Percentiles rank a stretch among this genome's conserved stretches.
phyloP scores from a whole-genome alignment of 2,888 invertebrate species.

The Tolmerus cingulatus region DNA sequence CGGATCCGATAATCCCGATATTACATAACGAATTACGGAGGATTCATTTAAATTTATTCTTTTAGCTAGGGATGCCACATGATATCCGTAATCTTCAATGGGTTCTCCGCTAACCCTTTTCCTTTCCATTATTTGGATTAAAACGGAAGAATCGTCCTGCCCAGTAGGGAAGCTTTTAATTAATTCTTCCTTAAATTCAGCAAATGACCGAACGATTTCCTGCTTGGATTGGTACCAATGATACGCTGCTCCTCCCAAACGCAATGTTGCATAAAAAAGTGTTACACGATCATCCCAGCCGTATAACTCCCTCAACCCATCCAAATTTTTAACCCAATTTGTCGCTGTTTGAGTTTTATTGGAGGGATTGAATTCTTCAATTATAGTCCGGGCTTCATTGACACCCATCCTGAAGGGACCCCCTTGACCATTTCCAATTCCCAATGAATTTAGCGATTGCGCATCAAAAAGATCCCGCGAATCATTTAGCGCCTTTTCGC shows the following conservation, averaged over 20 bases:
- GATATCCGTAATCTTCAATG: not conserved
- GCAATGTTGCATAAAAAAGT: conserved; percentile 48
- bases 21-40: not conserved
- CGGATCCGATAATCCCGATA: not conserved
- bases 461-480: not conserved
- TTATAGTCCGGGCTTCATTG: not conserved
- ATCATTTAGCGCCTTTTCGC: no score
- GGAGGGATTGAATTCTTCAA: not conserved
- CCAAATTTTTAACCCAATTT: not conserved
- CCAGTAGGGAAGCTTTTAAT: no score
- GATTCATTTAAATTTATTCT: not conserved
- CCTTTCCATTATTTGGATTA: no score
- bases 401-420: not conserved
- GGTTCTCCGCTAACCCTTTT: not conserved
- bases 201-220: not conserved
- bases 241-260: conserved; percentile 50
- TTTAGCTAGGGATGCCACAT: not conserved
- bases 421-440: not conserved
- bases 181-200: no score
- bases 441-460: not conserved
- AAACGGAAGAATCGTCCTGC: no score
- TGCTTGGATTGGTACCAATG: conserved; percentile 50
- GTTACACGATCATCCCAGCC: no score
- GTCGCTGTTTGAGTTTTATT: not conserved
- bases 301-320: not conserved